A percentile compares a stretch with the other conserved stretches of the same genome.
Evolutionary conservation across 2,797 vertebrate species (phyloP).

Genomic region (Enteromius thamalakanensis): DNA sequence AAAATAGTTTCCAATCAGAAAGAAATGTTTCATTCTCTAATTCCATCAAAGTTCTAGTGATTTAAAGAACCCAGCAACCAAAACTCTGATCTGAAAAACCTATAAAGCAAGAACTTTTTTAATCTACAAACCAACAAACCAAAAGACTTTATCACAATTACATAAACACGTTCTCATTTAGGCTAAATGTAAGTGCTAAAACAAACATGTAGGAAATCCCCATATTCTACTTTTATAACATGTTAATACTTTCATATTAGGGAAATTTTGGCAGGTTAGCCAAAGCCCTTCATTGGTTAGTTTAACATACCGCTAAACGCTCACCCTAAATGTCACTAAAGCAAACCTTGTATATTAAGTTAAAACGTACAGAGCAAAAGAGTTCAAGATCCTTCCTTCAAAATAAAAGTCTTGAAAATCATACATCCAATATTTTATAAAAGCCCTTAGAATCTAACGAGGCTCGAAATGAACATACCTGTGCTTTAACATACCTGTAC

Average conservation of each 20-base stretch:
- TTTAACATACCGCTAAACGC: not conserved
- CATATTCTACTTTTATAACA: not conserved
- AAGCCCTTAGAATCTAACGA: not conserved
- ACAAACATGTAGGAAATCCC: slow-evolving; percentile 12
- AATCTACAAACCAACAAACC: not conserved
- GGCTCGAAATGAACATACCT: not conserved
- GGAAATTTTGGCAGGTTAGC: slow-evolving; percentile 3
- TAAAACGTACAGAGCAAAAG: not conserved
- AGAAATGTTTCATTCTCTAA: not conserved
- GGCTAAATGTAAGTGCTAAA: not conserved
- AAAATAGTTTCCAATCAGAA: not conserved
- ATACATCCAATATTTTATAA: not conserved
- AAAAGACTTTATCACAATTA: not conserved
- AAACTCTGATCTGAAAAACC: not conserved
- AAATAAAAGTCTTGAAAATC: not conserved
- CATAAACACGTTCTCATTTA: not conserved
- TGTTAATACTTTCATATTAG: slow-evolving; percentile 1
- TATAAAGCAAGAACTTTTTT: not conserved
- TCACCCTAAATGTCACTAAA: not conserved
- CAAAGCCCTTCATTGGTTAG: slow-evolving; percentile 14
- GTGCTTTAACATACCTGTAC: slow-evolving; percentile 15
- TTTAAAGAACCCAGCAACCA: not conserved
- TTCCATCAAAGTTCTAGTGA: not conserved
- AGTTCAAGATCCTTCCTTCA: not conserved
- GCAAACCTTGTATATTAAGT: slow-evolving; percentile 6